phyloP scores from a whole-genome alignment of 2,113 vertebrate species.

The Macroglossus sobrinus region DNA sequence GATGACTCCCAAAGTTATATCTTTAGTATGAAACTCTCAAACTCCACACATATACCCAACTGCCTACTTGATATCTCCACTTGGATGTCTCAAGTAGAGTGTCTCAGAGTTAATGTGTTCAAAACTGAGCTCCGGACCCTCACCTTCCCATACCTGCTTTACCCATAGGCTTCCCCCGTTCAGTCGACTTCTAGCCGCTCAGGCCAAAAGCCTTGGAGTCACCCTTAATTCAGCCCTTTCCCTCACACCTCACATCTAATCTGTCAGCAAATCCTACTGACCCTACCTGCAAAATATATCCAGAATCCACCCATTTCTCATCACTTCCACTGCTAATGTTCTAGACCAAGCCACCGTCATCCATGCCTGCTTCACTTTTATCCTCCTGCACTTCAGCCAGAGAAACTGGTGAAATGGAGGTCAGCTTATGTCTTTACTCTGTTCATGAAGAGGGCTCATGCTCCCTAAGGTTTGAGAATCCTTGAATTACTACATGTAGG shows the following conservation, averaged over 20 bases:
- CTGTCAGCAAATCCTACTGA: not conserved
- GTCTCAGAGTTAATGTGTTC: not conserved
- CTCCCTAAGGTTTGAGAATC: not conserved
- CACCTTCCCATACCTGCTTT: not conserved
- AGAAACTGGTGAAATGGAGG: not conserved
- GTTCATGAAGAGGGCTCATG: not conserved
- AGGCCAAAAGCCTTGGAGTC: not conserved
- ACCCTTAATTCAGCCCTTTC: not conserved
- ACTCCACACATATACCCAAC: not conserved
- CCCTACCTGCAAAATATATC: not conserved
- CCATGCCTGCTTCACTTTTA: not conserved
- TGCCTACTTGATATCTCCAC: not conserved
- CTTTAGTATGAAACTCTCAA: not conserved
- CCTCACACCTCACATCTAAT: not conserved
- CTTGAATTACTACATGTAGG: not conserved
- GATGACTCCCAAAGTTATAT: not conserved
- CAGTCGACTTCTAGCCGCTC: not conserved
- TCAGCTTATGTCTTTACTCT: not conserved
- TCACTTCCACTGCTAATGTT: too few relatives aligned
- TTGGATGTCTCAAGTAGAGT: not conserved
- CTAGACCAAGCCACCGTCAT: too few relatives aligned
- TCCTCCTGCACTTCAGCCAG: not conserved
- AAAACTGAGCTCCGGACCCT: not conserved
- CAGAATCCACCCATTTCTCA: not conserved
- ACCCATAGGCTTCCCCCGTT: not conserved